Evolutionary conservation across 1,140 invertebrate genomes (phyloP), one percentile per base, ranked within the genome.

Genomic region (Daktulosphaira vitifoliae): DNA sequence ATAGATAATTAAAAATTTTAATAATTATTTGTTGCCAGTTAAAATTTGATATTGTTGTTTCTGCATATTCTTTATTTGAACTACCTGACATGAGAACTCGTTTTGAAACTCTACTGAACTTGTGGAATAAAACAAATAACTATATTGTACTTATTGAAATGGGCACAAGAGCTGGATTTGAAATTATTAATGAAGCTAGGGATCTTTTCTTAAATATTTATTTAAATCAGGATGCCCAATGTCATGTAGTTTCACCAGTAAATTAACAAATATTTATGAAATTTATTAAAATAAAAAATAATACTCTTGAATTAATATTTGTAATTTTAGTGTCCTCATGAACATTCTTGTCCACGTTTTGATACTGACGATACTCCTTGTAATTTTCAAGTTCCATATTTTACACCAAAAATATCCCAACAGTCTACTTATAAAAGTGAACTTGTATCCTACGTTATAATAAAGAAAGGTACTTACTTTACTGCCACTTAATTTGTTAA

Each of bases 121-220:
- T 95, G 15, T 96, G 92, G 92, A 82, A 82, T 42, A 94, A 91
- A 78, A 92, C 90, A 11, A 78, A 83, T 66, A 80, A 84, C 15
- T 91, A 88, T 73, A 76, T 96, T 68, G 80, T 96, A 37, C 77
- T 96, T 39, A 81, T 92, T 13, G 92, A 96, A 76, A 79, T 86
- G 70, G 93, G 93, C 6, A 86, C 84, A 0, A 85, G 82, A 70
- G 81, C 84, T 44, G 92, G 91, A 7, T 94, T 87, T 71, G 78
- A 82, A 79, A 52, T 81, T 15, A 76, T 89, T 0, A 87, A 84
- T 66, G 88, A 90, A 79, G 85, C 84, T 1, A 76, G 88, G 71
- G 83, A 87, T 70, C 88, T 84, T 72, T 76, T 91, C 64, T 72
- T 89, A 22, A 76, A 80, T 70, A 65, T 78, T 52, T 65, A 22